These are phyloP conservation scores for Aphelinus atriplicis DNA, from an alignment of 1,140 invertebrate species.

Conservation along the genomic window DNA sequence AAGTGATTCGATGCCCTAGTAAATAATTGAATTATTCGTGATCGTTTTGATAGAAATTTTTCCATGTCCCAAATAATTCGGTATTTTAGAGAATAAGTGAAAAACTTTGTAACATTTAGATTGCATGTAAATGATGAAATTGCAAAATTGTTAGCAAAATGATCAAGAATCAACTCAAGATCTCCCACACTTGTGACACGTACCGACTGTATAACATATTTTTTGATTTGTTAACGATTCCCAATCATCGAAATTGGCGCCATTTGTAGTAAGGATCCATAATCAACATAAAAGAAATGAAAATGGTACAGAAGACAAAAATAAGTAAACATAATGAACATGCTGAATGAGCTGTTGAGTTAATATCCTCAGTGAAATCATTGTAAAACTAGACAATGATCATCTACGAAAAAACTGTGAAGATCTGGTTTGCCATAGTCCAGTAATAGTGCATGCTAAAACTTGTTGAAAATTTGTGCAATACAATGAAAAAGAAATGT, in stretches of 20 bases:
- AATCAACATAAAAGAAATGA: constrained; percentile 5
- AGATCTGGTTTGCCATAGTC: constrained; percentile 51
- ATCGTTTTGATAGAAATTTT: constrained; percentile 38
- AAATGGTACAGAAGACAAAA: constrained; percentile 28
- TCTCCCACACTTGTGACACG: constrained; percentile 34
- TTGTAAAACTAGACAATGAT: constrained; percentile 21
- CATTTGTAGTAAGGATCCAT: constrained; percentile 15
- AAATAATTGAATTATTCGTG: constrained; percentile 29
- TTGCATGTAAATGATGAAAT: constrained; percentile 28
- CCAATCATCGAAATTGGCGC: constrained; percentile 25
- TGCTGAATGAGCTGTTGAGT: constrained; percentile 41
- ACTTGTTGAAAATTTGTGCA: constrained; percentile 53
- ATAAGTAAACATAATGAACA: constrained; percentile 30
- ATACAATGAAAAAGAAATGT: constrained; percentile 42
- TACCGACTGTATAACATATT: constrained; percentile 28
- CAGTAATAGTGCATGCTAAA: constrained; percentile 57
- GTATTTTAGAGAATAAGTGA: constrained; percentile 35
- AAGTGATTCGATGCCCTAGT: constrained; percentile 31
- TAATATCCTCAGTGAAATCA: constrained; percentile 36
- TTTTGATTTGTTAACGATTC: constrained; percentile 32
- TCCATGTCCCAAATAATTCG: constrained; percentile 34
- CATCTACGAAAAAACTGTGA: constrained; percentile 45
- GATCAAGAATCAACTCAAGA: constrained; percentile 11
- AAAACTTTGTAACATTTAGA: constrained; percentile 32
- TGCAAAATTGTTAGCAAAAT: constrained; percentile 15